These are phyloP conservation scores for Drosophila sucinea DNA, from an alignment of 1,140 invertebrate genomes.

Conservation along the genomic window DNA sequence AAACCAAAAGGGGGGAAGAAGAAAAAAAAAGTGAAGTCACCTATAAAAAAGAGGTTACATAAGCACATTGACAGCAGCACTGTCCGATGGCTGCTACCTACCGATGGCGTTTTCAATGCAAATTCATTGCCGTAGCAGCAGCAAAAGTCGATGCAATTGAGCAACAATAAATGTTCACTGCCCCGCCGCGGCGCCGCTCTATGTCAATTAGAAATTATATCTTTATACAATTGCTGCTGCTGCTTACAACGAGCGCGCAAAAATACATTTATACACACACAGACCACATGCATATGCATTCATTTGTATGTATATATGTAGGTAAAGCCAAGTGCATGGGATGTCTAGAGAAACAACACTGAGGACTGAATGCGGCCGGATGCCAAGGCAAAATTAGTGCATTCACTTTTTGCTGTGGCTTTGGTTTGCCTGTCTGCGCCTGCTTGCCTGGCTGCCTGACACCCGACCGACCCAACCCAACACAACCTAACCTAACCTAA, in stretches of 20 bases:
- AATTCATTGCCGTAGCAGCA: conserved; percentile 32
- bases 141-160: conserved; percentile 42
- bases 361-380: conserved; percentile 64
- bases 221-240: conserved; percentile 33
- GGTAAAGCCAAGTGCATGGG: conserved; percentile 48
- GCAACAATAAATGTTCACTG: conserved; percentile 24
- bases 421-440: conserved; percentile 32
- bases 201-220: conserved; percentile 71
- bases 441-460: conserved; percentile 23
- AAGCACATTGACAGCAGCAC: conserved; percentile 51
- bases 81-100: conserved; percentile 19
- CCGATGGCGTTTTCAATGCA: conserved; percentile 38
- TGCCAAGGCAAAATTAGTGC: conserved; percentile 82
- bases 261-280: conserved; percentile 21
- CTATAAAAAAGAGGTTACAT: conserved; percentile 51
- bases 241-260: conserved; percentile 57
- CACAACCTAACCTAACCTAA: neutral
- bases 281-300: conserved; percentile 9
- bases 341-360: conserved; percentile 34
- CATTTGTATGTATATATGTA: conserved; percentile 15
- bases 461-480: neutral
- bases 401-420: conserved; percentile 78
- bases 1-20: neutral
- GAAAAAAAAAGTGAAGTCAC: conserved; percentile 19
- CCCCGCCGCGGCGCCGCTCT: conserved; percentile 26